Conservation (phyloP, 1,140 invertebrate species). For the Pseudomyrmex sp. region DNA sequence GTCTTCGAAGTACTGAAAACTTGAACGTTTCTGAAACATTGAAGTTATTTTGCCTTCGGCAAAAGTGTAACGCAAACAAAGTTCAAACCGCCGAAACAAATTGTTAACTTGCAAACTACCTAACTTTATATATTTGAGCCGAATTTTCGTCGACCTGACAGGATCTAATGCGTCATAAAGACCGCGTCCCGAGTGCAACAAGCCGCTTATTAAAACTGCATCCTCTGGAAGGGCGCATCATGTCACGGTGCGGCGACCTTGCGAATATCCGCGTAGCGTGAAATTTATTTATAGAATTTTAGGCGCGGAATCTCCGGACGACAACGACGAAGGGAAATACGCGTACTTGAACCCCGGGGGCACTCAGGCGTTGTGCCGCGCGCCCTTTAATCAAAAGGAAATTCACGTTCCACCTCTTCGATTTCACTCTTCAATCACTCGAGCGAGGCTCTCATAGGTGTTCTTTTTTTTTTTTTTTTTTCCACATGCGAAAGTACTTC, state of each 20-base stretch:
- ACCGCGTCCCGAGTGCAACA: not conserved
- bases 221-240: constrained; percentile 8
- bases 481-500: no score
- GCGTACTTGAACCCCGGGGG: constrained; percentile 18
- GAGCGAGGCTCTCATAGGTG: not conserved
- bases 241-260: constrained; percentile 3
- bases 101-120: no score
- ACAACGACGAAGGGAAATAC: constrained; percentile 13
- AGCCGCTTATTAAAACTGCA: constrained; percentile 20
- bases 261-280: constrained; percentile 34
- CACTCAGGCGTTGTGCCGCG: constrained; percentile 5
- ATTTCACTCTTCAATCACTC: not conserved
- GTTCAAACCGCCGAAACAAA: no score
- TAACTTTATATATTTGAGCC: no score
- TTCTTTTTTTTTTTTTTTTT: no score
- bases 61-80: no score
- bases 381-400: constrained; percentile 6
- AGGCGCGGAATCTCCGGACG: constrained; percentile 31
- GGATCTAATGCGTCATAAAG: no score
- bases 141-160: not conserved
- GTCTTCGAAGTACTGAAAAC: not conserved
- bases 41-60: no score
- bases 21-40: not conserved
- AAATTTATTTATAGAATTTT: constrained; percentile 62
- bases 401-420: not conserved